These are phyloP conservation scores for Chroicocephalus ridibundus DNA, from an alignment of 2,113 vertebrate species.

Conservation along the genomic window DNA sequence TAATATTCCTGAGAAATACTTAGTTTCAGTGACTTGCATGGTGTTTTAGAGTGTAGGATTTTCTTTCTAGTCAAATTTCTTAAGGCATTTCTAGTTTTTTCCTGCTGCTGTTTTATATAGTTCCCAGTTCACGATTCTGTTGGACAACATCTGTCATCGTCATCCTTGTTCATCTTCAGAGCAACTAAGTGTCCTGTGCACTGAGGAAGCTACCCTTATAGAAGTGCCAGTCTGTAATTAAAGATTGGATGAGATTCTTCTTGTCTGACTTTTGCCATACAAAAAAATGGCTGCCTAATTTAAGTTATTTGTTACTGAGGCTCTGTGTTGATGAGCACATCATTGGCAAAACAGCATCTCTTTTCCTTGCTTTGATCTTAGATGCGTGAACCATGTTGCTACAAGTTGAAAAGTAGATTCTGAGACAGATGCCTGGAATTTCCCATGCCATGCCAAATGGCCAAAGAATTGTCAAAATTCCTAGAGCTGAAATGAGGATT, in stretches of 20 bases:
- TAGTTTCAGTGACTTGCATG: not conserved
- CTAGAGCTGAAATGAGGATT: not conserved
- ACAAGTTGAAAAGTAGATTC: not conserved
- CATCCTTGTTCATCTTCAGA: not conserved
- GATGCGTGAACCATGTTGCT: rapidly evolving
- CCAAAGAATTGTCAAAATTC: not conserved
- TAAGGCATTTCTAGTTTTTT: not conserved
- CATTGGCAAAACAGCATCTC: not conserved
- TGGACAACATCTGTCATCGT: not conserved
- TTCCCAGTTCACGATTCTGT: not conserved
- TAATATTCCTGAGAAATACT: not conserved
- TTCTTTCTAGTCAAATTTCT: not conserved
- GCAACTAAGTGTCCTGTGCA: not conserved
- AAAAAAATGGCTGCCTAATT: not conserved
- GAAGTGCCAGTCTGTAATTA: not conserved
- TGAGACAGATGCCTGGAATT: not conserved
- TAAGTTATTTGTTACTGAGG: not conserved
- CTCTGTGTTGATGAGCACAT: not conserved
- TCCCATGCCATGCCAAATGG: not conserved
- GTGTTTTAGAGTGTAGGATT: not conserved
- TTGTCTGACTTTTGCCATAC: not conserved
- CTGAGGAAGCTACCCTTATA: not conserved
- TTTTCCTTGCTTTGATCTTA: not conserved
- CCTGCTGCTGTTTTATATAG: not conserved
- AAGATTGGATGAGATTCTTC: not conserved